These are phyloP conservation scores for Imbricaverruca yamaguchii DNA, from an alignment of 2,888 invertebrate genomes.

Conservation along the genomic window DNA sequence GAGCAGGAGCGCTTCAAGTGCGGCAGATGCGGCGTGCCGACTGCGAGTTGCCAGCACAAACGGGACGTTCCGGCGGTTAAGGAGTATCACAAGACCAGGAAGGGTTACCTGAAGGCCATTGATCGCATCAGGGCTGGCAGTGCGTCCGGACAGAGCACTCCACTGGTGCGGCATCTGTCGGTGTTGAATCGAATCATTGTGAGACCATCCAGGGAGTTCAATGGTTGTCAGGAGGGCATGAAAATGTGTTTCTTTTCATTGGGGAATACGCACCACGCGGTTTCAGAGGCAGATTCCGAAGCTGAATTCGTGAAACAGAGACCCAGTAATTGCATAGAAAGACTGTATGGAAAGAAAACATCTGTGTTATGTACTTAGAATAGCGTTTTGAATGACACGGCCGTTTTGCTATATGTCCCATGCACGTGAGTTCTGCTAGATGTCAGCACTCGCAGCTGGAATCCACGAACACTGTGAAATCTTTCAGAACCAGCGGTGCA, in stretches of 20 bases:
- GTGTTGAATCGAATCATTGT: not conserved
- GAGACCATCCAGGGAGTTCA: not conserved
- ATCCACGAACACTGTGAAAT: no score
- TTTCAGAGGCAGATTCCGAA: no score
- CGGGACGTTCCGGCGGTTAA: not conserved
- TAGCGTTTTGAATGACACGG: no score
- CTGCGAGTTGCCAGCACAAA: not conserved
- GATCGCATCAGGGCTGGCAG: not conserved
- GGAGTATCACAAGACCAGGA: not conserved
- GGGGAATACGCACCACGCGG: not conserved
- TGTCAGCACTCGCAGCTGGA: no score
- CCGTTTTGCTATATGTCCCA: no score
- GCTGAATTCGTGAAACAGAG: not conserved
- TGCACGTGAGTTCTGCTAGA: no score
- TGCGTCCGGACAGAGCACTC: no score
- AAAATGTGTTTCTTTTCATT: not conserved
- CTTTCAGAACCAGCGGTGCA: no score
- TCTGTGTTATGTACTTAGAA: no score
- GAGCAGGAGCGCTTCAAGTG: not conserved
- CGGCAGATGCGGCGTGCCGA: not conserved
- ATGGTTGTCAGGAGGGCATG: not conserved
- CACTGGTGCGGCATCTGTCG: not conserved
- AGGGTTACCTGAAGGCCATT: not conserved
- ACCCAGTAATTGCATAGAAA: not conserved
- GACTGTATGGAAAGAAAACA: not conserved